Conservation (phyloP, 2,888 invertebrate species). For the Thymelicus acteon region DNA sequence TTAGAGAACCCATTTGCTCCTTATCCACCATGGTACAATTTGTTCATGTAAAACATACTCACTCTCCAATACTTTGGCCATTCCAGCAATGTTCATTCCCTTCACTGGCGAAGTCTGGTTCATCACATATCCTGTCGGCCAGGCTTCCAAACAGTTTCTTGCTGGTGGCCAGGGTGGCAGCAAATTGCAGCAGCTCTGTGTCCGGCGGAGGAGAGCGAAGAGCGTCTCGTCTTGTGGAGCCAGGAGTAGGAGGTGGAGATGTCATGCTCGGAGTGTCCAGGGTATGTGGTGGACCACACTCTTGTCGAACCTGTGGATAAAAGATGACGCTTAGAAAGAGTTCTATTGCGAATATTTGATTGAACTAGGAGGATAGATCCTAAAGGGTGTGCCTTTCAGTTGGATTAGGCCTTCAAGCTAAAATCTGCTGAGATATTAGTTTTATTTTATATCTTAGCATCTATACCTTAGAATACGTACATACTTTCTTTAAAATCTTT, state of each 20-base stretch:
- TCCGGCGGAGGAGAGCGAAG: conserved; percentile 87
- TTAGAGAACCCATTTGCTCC: too few relatives aligned
- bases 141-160: conserved; percentile 93
- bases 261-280: conserved; percentile 55
- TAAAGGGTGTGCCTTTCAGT: too few relatives aligned
- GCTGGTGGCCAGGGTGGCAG: conserved; percentile 87
- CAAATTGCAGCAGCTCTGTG: conserved; percentile 86
- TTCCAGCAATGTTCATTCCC: conserved; percentile 92
- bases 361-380: too few relatives aligned
- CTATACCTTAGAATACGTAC: too few relatives aligned
- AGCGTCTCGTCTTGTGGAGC: conserved; percentile 63
- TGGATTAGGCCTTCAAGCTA: too few relatives aligned
- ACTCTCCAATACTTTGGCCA: conserved; percentile 91
- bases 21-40: too few relatives aligned
- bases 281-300: conserved; percentile 73
- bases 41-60: conserved; percentile 67
- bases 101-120: conserved; percentile 87
- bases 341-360: too few relatives aligned
- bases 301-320: conserved; percentile 68
- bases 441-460: too few relatives aligned
- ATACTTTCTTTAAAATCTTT: too few relatives aligned
- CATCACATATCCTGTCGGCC: conserved; percentile 91
- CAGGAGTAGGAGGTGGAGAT: conserved; percentile 56
- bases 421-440: too few relatives aligned
- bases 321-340: conserved; percentile 1